Evolutionary conservation across 1,140 invertebrate species (phyloP).

Genomic region (Drosophila takahashii): DNA sequence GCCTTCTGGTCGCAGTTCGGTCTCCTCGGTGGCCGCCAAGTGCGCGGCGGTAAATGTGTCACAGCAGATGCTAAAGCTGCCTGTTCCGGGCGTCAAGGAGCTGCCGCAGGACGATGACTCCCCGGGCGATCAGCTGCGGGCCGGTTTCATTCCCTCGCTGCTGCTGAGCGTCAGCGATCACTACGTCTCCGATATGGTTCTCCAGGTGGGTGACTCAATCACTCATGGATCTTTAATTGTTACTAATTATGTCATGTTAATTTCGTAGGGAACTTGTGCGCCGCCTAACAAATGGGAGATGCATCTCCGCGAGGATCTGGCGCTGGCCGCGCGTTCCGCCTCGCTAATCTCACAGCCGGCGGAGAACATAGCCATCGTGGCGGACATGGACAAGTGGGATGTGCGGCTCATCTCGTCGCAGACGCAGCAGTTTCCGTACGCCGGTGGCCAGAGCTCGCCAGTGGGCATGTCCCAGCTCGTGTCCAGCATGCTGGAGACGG

Average conservation of each 20-base stretch:
- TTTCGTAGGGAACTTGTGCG: slow-evolving; percentile 74
- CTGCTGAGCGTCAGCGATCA: slow-evolving; percentile 89
- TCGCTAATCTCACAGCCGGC: slow-evolving; percentile 89
- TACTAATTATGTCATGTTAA: not conserved
- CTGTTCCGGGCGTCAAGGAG: slow-evolving; percentile 77
- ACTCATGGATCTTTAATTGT: too few species aligned
- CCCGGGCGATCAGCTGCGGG: slow-evolving; percentile 67
- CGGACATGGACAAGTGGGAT: slow-evolving; percentile 93
- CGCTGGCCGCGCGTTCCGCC: slow-evolving; percentile 87
- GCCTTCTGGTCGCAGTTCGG: slow-evolving; percentile 70
- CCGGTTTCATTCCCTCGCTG: slow-evolving; percentile 86
- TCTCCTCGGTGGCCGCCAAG: slow-evolving; percentile 80
- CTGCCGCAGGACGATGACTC: slow-evolving; percentile 78
- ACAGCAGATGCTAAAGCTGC: slow-evolving; percentile 72
- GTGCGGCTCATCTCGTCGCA: slow-evolving; percentile 87
- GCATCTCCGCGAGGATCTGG: slow-evolving; percentile 86
- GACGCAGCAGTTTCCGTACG: slow-evolving; percentile 84
- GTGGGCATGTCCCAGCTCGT: slow-evolving; percentile 93
- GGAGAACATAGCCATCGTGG: slow-evolving; percentile 93
- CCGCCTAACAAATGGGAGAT: slow-evolving; percentile 86
- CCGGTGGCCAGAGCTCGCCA: slow-evolving; percentile 84
- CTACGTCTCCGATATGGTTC: slow-evolving; percentile 91
- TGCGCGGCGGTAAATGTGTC: slow-evolving; percentile 75
- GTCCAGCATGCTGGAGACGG: slow-evolving; percentile 92
- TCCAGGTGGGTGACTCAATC: slow-evolving; percentile 86